Base-by-base conservation (phyloP, 2,888 invertebrate genomes). In the Thymelicus lineola region DNA sequence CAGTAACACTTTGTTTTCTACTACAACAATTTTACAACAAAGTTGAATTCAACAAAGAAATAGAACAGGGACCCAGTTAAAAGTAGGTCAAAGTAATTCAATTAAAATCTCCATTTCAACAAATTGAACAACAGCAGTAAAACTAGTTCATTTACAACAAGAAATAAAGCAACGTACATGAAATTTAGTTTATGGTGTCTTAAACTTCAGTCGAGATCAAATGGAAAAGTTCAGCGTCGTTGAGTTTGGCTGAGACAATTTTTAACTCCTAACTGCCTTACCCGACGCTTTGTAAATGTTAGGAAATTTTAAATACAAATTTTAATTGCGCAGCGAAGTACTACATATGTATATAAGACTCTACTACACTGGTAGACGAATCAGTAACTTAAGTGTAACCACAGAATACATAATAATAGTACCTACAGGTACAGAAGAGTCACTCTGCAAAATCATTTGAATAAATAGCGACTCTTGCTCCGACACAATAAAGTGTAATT, bases 121-220 rank as follows among this genome's bases (percentile, higher is more conserved):
- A 46, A 53, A 60, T 28, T 28, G 61, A 61, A 61, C 61, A 61
- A 28, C 20, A 74, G 66, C 66, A 65, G 36, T 69, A 69, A 73
- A 79, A 78, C 78, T 78, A 73, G 73, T 79, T 65, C 73, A 76
- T 66, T 78, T 73, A 80, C 76, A 42, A 9, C 28, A 75, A 59
- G 70, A 71, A 70, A 74, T 75, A 74, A 73, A 73, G 73, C 74
- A 74, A 60, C 67, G 69, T 67, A 70, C 76, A 76, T 77, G 73
- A 79, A 83, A 84, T 79, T 82, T 76, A 75, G 74, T 86, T 85
- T 81, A 85, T 80, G 74, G 77, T 75, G 77, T 73, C 77, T 76
- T 86, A 81, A 86, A 85, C 77, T 86, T 83, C 80, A 80, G 72
- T 73, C 79, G 77, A 81, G 77, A 76, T 74, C 72, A 77, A 80